These are phyloP conservation scores for Dorcus parallelipipedus DNA, from an alignment of 2,888 invertebrate genomes.

Conservation along the genomic window DNA sequence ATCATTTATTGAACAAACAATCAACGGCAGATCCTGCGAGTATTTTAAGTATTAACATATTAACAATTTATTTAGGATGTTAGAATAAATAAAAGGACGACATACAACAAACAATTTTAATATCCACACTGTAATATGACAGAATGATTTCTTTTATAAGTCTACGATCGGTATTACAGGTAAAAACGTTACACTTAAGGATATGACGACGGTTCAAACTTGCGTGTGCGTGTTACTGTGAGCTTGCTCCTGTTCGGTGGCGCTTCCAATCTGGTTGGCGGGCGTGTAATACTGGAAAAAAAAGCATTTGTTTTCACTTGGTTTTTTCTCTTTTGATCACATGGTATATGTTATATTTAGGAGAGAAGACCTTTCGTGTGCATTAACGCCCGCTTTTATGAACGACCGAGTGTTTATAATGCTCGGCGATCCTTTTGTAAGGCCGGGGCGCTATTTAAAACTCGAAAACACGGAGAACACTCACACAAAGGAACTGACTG, in stretches of 20 bases:
- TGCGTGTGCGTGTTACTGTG: conserved; percentile 85
- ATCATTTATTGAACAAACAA: too few relatives aligned
- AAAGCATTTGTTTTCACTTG: neutral
- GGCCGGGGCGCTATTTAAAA: conserved; percentile 27
- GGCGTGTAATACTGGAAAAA: conserved; percentile 78
- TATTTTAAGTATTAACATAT: too few relatives aligned
- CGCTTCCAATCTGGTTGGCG: conserved; percentile 70
- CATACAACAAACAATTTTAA: conserved; percentile 35
- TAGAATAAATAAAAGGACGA: neutral
- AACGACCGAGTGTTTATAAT: conserved; percentile 33
- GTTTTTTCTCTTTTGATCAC: conserved; percentile 7
- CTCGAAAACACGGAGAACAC: conserved; percentile 24
- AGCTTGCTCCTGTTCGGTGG: conserved; percentile 68
- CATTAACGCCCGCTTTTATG: conserved; percentile 32
- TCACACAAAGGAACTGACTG: conserved; percentile 23
- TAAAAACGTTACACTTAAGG: conserved; percentile 38
- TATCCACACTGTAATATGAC: conserved; percentile 38
- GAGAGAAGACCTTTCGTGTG: conserved; percentile 22
- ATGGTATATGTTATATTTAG: conserved; percentile 7
- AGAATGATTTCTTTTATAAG: conserved; percentile 32
- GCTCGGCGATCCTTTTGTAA: conserved; percentile 25
- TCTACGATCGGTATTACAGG: conserved; percentile 33
- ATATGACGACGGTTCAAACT: conserved; percentile 58
- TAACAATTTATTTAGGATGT: too few relatives aligned
- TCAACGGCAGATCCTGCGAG: too few relatives aligned